Base-by-base conservation (phyloP, 1,140 invertebrate species). In the Brachionus calyciflorus region DNA sequence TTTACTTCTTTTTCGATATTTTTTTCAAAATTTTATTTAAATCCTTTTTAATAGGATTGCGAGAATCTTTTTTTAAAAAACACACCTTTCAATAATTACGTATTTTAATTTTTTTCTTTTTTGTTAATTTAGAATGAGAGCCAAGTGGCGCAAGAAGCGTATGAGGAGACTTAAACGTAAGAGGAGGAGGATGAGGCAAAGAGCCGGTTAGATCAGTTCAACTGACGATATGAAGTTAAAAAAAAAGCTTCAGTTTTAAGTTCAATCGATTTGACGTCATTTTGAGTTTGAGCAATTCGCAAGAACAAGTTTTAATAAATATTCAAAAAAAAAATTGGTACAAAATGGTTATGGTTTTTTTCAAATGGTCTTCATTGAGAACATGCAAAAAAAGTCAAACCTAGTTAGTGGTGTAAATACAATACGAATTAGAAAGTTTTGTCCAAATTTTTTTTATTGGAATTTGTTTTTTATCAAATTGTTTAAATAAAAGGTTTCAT, bases 141-240 rank as follows among this genome's bases (percentile, higher is more conserved):
- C 55, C 55, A 60, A 85, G 84, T 85, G 83, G 84, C 81, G 82
- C 49, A 85, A 85, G 83, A 85, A 85, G 81, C 82, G 83, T 79
- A 86, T 85, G 84, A 82, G 84, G 37, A 84, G 84, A 81, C 79
- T 85, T 48, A 85, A 86, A 84, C 82, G 85, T 33, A 86, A 86
- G 81, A 79, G 85, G 75, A 85, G 85, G 83, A 86, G 85, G 85
- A 86, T 86, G 85, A 79, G 85, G 78, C 84, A 85, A 78, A 83
- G 84, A 78, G 85, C 84, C 57, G 85, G 85, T 82, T 85, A 85
- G 78, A 79, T 55, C 7, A 60, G 37, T 14, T n/a, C 10, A 14
- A 24, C 19, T 10, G 19, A 24, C 17, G 17, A 60, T 26, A 37
- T 33, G 12, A 37, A 60, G 17, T 33, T 60, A 60, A 60, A 60